Conservation (phyloP, 2,113 vertebrate species). For the Hiodon alosoides region DNA sequence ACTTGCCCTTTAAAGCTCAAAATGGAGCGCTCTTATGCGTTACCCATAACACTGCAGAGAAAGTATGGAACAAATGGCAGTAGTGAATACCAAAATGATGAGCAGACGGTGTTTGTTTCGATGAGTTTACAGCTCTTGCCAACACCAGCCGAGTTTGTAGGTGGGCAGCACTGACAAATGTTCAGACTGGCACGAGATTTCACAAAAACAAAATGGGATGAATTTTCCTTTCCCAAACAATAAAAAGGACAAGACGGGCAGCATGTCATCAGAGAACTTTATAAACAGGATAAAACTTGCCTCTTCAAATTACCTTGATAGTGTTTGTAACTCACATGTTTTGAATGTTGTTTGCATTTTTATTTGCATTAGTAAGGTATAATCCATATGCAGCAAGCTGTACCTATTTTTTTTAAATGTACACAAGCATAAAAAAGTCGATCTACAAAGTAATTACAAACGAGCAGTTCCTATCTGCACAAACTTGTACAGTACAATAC, state of each 20-base stretch:
- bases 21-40: no score
- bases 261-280: background rate
- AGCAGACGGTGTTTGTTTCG: constrained; percentile 49
- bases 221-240: constrained; percentile 14
- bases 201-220: constrained; percentile 18
- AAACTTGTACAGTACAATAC: no score
- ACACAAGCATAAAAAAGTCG: background rate
- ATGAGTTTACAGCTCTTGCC: constrained; percentile 38
- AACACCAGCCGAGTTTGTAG: constrained; percentile 42
- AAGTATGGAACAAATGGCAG: constrained; percentile 24
- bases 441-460: background rate
- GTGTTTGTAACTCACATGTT: background rate
- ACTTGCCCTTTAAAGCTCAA: background rate
- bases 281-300: background rate
- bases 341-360: background rate
- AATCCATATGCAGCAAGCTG: no score
- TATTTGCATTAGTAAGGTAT: background rate
- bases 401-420: background rate
- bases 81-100: constrained; percentile 32
- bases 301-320: background rate
- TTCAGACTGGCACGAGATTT: constrained; percentile 40
- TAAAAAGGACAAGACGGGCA: constrained; percentile 3
- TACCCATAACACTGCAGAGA: background rate
- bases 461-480: no score
- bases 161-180: constrained; percentile 45